Base-by-base conservation (phyloP, 30 jellyfish, hydroid and myxozoan genomes). In the Rhopilema esculentum region DNA sequence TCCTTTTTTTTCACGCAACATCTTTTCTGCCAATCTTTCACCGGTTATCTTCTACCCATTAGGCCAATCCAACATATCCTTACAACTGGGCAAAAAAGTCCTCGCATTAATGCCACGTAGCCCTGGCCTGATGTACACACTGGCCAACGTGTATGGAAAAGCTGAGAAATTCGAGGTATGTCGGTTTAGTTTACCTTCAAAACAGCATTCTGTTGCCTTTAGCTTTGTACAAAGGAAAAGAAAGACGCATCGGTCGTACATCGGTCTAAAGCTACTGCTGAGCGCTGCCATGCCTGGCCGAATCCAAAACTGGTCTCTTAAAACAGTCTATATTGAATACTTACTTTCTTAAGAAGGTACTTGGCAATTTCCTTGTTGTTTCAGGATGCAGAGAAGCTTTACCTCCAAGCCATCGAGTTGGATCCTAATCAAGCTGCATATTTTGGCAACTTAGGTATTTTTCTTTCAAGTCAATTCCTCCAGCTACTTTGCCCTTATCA, bases 381-480 rank as follows among this genome's bases (percentile, higher is more conserved):
- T 8, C 80, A 93, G 98, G 90, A 83, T 62, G 91, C 97, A 23
- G 97, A 87, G 64, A 30, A 72, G 26, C 71, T 68, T 62, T 75
- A 77, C 71, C 88, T 86, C 49, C 77, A 64, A 52, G 95, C 97
- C 19, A 51, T 93, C 48, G 87, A 83, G 71, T 57, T 93, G 63
- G 30, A 65, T 30, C 98, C 98, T 33, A 33, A 40, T 21, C 90
- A 93, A n/a, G 67, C 98, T n/a, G 28, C 84, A n/a, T 77, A 92
- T 27, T 26, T 72, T 33, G 98, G 98, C 27, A 93, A 82, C 61
- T 89, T 93, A 30, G 98, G 98, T 92, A 72, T 32, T 12, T 40
- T 6, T 12, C 57, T 40, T 40, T 40, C 12, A 2, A 40, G 12
- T 40, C 6, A 40, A 40, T 40, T 40, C 12, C 6, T 40, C n/a